Evolutionary conservation across 1,140 invertebrate species (phyloP).

Genomic region (Pseudomyrmex pallidus): DNA sequence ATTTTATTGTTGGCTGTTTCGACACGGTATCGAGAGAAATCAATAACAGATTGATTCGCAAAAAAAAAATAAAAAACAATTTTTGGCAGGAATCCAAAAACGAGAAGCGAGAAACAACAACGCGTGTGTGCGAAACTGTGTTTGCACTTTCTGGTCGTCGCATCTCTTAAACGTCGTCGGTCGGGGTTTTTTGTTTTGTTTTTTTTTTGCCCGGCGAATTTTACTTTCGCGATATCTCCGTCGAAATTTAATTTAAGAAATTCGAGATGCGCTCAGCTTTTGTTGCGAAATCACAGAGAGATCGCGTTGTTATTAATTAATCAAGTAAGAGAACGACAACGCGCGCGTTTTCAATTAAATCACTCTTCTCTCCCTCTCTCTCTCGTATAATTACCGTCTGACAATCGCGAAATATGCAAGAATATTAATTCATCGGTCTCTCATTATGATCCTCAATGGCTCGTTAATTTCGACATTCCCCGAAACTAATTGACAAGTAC

Average conservation of each 20-base stretch:
- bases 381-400: not conserved
- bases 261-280: not conserved
- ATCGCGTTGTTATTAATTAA: not conserved
- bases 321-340: not conserved
- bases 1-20: not conserved
- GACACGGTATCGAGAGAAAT: slow-evolving; percentile 1
- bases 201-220: not conserved
- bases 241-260: slow-evolving; percentile 23
- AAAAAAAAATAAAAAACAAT: not conserved
- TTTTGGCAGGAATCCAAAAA: not conserved
- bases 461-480: slow-evolving; percentile 52
- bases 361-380: not conserved
- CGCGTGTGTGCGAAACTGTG: slow-evolving; percentile 1
- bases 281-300: not conserved
- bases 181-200: not conserved
- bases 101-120: not conserved
- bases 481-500: slow-evolving; percentile 41
- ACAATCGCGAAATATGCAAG: slow-evolving; percentile 30
- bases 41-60: not conserved
- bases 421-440: slow-evolving; percentile 44
- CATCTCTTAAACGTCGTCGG: not conserved
- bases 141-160: not conserved
- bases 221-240: not conserved
- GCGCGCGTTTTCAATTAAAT: not conserved
- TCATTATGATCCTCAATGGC: slow-evolving; percentile 36